Evolutionary conservation across 2,113 vertebrate genomes (phyloP).

Genomic region (Pteronura brasiliensis): DNA sequence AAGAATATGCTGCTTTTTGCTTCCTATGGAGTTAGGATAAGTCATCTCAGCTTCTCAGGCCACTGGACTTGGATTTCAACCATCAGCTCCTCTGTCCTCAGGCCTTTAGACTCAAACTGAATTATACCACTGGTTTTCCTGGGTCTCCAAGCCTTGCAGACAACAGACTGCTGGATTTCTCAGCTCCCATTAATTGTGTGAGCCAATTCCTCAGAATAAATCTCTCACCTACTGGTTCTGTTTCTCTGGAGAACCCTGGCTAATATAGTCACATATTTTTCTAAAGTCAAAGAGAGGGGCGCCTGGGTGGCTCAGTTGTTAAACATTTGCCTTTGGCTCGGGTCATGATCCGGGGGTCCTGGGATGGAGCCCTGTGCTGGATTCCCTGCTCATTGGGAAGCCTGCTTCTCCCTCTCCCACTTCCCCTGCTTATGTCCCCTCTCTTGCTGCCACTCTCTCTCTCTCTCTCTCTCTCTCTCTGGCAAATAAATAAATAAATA

Average conservation of each 20-base stretch:
- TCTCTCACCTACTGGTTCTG: not conserved
- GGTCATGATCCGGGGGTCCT: too few species aligned
- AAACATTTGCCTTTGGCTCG: too few species aligned
- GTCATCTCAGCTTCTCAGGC: not conserved
- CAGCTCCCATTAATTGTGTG: too few species aligned
- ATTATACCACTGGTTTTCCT: not conserved
- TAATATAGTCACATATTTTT: not conserved
- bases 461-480: too few species aligned
- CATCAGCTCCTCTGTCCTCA: not conserved
- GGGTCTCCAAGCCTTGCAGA: not conserved
- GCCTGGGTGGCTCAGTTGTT: too few species aligned
- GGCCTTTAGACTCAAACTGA: not conserved
- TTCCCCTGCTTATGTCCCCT: too few species aligned
- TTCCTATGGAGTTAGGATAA: not conserved
- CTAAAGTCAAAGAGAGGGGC: not conserved
- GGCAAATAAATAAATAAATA: too few species aligned
- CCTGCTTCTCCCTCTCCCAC: too few species aligned
- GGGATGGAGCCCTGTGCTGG: too few species aligned
- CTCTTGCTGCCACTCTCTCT: too few species aligned
- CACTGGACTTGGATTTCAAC: not conserved
- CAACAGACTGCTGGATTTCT: not conserved
- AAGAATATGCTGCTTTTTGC: not conserved
- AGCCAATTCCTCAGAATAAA: not conserved
- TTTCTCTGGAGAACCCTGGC: not conserved
- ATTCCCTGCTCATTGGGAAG: too few species aligned